These are phyloP conservation scores for Nymphalis urticae DNA, from an alignment of 2,888 invertebrate species.

Conservation along the genomic window DNA sequence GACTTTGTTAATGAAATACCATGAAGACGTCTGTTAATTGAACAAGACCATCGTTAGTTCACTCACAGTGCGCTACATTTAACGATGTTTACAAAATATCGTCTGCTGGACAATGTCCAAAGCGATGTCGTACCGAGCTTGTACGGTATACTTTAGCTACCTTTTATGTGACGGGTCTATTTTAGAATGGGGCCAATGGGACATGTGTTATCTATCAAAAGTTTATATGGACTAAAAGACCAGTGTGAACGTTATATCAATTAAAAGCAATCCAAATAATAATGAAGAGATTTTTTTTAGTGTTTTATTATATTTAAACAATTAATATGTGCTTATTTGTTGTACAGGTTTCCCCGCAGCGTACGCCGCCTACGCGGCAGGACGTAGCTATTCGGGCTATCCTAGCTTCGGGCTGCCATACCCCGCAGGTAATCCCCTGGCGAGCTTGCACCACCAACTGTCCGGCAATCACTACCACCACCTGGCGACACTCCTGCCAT, in stretches of 20 bases:
- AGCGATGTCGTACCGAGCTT: constrained; percentile 63
- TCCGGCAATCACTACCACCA: constrained; percentile 84
- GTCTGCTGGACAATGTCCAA: constrained; percentile 75
- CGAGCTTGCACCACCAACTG: constrained; percentile 88
- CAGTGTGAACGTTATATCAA: constrained; percentile 45
- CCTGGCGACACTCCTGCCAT: constrained; percentile 83
- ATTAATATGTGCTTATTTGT: constrained; percentile 64
- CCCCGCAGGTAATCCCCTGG: constrained; percentile 96
- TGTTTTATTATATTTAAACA: constrained; percentile 33
- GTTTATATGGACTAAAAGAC: constrained; percentile 54
- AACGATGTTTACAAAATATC: constrained; percentile 73
- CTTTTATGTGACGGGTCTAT: constrained; percentile 72
- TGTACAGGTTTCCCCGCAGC: constrained; percentile 95
- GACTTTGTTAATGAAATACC: constrained; percentile 47
- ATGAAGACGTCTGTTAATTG: constrained; percentile 44
- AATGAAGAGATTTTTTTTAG: constrained; percentile 28
- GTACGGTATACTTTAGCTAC: constrained; percentile 62
- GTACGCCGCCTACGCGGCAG: constrained; percentile 97
- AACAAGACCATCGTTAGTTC: constrained; percentile 58
- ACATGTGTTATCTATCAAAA: constrained; percentile 59
- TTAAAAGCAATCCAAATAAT: constrained; percentile 61
- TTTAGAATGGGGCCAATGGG: constrained; percentile 66
- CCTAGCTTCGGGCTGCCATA: constrained; percentile 99
- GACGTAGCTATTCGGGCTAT: constrained; percentile 98
- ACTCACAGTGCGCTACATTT: constrained; percentile 65